These are phyloP conservation scores for Panulirus ornatus DNA, from an alignment of 1,140 invertebrate genomes.

Conservation along the genomic window DNA sequence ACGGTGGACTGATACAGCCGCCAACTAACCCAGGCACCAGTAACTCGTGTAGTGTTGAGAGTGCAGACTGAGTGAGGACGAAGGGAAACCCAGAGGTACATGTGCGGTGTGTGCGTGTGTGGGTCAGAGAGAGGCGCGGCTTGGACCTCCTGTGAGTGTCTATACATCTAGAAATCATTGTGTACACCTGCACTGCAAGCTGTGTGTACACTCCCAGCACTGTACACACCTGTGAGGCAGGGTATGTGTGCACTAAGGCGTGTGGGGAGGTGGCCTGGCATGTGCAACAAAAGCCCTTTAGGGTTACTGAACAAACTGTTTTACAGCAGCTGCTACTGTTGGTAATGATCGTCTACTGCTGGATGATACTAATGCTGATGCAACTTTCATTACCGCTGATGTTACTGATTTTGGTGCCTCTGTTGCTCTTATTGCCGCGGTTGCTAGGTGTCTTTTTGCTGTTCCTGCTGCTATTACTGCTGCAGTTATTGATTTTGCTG, in stretches of 20 bases:
- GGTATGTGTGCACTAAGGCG: conserved; percentile 16
- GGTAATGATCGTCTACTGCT: too few relatives aligned
- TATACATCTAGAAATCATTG: conserved; percentile 27
- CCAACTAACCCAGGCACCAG: too few relatives aligned
- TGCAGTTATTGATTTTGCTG: neutral
- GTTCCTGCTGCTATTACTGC: neutral
- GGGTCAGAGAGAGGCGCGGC: neutral
- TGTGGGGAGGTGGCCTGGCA: neutral
- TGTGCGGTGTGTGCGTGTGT: conserved; percentile 11
- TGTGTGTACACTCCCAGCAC: conserved; percentile 21
- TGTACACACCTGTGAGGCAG: conserved; percentile 8
- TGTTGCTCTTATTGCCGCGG: neutral
- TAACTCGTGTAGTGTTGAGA: too few relatives aligned
- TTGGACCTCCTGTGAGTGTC: conserved; percentile 32
- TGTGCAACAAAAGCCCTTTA: conserved; percentile 25
- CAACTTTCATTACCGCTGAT: too few relatives aligned
- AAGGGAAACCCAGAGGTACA: too few relatives aligned
- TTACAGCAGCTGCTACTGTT: neutral
- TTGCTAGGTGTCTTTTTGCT: neutral
- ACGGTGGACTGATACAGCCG: too few relatives aligned
- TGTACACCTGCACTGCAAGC: conserved; percentile 14
- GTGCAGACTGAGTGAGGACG: too few relatives aligned
- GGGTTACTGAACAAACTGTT: conserved; percentile 1
- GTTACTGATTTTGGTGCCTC: neutral
- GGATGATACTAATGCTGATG: too few relatives aligned